Percentiles rank a stretch among this genome's conserved stretches.
Evolutionary conservation across 2,113 vertebrate genomes (phyloP).

Genomic region (Onychostoma macrolepis): DNA sequence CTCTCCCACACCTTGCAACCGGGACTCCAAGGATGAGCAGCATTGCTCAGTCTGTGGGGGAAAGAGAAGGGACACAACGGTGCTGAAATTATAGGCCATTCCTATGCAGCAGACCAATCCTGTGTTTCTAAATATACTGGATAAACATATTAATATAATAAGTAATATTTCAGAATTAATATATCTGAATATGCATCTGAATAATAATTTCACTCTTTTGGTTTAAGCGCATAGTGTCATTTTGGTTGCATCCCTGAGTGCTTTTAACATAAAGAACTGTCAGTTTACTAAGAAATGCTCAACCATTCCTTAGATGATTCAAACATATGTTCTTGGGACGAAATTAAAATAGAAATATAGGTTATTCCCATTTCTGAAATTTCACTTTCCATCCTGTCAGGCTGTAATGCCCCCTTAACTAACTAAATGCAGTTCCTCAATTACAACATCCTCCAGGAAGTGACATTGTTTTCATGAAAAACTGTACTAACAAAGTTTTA

Average conservation of each 20-base stretch:
- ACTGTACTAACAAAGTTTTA: background rate
- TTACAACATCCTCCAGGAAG: background rate
- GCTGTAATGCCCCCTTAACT: background rate
- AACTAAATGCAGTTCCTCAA: background rate
- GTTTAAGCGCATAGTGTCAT: background rate
- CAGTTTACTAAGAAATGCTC: background rate
- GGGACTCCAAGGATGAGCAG: slow-evolving; percentile 85
- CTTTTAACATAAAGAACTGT: too few species aligned
- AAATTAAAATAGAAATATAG: background rate
- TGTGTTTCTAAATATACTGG: background rate
- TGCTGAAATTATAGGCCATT: background rate
- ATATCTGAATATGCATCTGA: too few species aligned
- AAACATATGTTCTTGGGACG: too few species aligned
- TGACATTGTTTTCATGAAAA: background rate
- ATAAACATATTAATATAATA: background rate
- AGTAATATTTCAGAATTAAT: background rate
- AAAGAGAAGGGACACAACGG: background rate
- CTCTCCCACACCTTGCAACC: slow-evolving; percentile 92
- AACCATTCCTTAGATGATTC: too few species aligned
- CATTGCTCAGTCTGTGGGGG: slow-evolving; percentile 76
- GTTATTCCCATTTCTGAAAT: background rate
- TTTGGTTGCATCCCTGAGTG: background rate
- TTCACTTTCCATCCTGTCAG: background rate
- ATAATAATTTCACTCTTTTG: too few species aligned
- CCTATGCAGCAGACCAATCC: background rate